Conservation (phyloP, 2,797 vertebrate species). For the Diceros bicornis region DNA sequence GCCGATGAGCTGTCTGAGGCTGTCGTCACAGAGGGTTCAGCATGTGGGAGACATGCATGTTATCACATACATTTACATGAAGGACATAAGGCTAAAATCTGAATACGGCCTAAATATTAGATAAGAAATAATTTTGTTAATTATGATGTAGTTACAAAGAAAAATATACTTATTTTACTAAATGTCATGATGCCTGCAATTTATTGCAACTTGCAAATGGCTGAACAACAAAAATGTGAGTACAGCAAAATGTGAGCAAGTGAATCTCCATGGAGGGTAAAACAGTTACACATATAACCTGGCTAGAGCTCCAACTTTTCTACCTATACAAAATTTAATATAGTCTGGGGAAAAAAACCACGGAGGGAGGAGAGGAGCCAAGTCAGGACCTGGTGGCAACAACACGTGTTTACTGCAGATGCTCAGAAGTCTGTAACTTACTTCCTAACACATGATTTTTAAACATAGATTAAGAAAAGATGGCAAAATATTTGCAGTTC, state of each 20-base stretch:
- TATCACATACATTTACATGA: background rate
- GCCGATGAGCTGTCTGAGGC: background rate
- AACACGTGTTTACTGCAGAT: background rate
- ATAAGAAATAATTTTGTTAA: background rate
- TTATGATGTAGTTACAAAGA: background rate
- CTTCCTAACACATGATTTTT: background rate
- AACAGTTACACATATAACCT: background rate
- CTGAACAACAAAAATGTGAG: background rate
- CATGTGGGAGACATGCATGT: background rate
- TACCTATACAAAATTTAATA: background rate
- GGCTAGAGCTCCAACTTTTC: background rate
- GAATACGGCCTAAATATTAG: background rate
- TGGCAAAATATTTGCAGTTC: background rate
- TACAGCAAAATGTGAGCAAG: background rate
- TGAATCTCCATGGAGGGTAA: background rate
- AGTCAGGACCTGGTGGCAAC: background rate
- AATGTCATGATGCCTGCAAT: background rate
- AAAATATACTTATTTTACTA: background rate
- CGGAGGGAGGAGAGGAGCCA: background rate
- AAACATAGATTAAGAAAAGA: background rate
- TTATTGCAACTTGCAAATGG: background rate
- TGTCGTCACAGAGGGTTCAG: background rate
- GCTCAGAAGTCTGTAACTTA: background rate
- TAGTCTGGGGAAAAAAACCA: background rate
- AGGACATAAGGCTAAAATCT: background rate